phyloP scores from a whole-genome alignment of 2,113 vertebrate genomes.

The Pseudorasbora parva region DNA sequence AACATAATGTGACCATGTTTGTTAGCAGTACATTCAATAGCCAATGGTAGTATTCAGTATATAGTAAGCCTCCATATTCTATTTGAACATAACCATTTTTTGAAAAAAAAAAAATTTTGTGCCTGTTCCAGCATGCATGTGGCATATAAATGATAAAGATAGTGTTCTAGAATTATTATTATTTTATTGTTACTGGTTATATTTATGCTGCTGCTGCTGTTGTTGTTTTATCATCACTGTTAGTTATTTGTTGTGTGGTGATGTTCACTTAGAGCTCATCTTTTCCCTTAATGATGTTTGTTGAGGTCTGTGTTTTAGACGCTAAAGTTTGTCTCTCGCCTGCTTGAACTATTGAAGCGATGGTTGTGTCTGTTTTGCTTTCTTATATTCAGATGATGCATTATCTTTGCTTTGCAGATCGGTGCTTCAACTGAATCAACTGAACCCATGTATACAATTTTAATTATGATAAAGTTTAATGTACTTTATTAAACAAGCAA shows the following conservation, averaged over 20 bases:
- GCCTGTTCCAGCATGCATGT: neutral
- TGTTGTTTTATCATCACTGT: conserved; percentile 8
- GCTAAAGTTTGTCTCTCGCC: neutral
- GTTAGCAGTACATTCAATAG: no score
- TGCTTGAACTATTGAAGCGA: neutral
- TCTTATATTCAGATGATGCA: neutral
- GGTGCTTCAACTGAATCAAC: neutral
- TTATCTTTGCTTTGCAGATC: conserved; percentile 4
- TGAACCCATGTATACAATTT: neutral
- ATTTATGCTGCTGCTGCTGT: neutral
- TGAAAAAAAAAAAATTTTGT: no score
- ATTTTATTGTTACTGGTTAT: neutral
- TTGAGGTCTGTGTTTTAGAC: conserved; percentile 3
- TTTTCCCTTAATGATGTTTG: conserved; percentile 1
- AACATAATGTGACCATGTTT: no score
- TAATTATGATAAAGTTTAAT: neutral
- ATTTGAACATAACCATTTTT: neutral
- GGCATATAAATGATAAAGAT: neutral
- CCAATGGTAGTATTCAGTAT: neutral
- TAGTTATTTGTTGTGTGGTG: conserved; percentile 15
- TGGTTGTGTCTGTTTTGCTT: neutral
- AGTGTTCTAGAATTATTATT: neutral
- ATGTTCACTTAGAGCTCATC: neutral
- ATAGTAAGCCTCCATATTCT: neutral
- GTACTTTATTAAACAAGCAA: neutral